Evolutionary conservation across 2,888 invertebrate species (phyloP).

Genomic region (Pterobdella sp.): DNA sequence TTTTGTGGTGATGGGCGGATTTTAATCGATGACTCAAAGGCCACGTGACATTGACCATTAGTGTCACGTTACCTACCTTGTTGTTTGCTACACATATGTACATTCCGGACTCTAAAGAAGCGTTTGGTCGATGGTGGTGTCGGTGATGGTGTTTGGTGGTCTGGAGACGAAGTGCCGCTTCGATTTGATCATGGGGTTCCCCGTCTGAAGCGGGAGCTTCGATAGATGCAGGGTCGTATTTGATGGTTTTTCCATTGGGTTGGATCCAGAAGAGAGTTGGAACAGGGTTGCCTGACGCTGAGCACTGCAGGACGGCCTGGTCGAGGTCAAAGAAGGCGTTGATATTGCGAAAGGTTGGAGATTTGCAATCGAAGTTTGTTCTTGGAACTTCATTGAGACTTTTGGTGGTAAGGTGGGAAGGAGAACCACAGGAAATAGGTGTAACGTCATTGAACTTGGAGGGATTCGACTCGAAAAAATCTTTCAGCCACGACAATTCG

Average conservation of each 20-base stretch:
- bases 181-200: constrained; percentile 37
- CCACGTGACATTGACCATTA: constrained; percentile 48
- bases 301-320: constrained; percentile 44
- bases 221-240: constrained; percentile 43
- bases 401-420: constrained; percentile 41
- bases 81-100: constrained; percentile 49
- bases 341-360: constrained; percentile 47
- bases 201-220: constrained; percentile 37
- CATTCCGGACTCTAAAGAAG: constrained; percentile 36
- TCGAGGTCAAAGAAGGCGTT: constrained; percentile 45
- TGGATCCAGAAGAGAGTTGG: constrained; percentile 48
- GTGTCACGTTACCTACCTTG: constrained; percentile 48
- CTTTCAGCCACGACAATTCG: constrained; percentile 46
- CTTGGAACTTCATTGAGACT: constrained; percentile 42
- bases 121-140: constrained; percentile 38
- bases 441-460: constrained; percentile 40
- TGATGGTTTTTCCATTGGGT: constrained; percentile 44
- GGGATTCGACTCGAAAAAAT: constrained; percentile 41
- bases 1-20: constrained; percentile 8
- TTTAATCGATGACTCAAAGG: constrained; percentile 35
- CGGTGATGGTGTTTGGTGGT: constrained; percentile 17
- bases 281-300: constrained; percentile 47
- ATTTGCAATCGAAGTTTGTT: constrained; percentile 45
- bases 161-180: constrained; percentile 41
- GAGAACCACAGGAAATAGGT: constrained; percentile 44